Conservation (phyloP, 1,140 invertebrate species). For the Atta texana region DNA sequence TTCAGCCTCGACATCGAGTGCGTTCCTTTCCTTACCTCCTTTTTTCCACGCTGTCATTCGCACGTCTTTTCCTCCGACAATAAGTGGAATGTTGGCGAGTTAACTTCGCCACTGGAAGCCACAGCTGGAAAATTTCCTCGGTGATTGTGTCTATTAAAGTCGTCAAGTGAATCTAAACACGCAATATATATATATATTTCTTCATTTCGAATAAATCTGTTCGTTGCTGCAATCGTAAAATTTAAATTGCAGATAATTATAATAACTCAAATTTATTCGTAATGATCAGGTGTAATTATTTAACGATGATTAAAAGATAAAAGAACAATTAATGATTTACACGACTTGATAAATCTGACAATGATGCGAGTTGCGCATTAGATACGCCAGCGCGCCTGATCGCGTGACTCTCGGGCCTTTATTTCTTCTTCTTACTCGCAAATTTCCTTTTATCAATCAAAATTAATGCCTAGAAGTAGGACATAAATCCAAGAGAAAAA, state of each 20-base stretch:
- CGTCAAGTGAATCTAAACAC: conserved; percentile 29
- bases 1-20: neutral
- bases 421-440: neutral
- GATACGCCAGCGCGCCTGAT: conserved; percentile 19
- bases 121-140: conserved; percentile 22
- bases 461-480: neutral
- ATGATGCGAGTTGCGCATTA: neutral
- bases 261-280: neutral
- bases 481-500: neutral
- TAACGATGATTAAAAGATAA: neutral
- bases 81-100: conserved; percentile 8
- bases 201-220: neutral
- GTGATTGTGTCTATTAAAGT: neutral
- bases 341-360: neutral
- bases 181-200: neutral
- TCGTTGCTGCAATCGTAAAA: neutral
- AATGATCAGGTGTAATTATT: neutral
- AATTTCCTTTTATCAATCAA: neutral
- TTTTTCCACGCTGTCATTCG: conserved; percentile 27
- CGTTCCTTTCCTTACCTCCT: neutral
- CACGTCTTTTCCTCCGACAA: conserved; percentile 2
- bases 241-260: neutral
- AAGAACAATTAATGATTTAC: neutral
- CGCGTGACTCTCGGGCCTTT: conserved; percentile 2
- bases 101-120: conserved; percentile 38